Percentiles rank a stretch among this genome's conserved stretches.
phyloP scores from a whole-genome alignment of 2,113 vertebrate genomes.

The Chamaetylas fuelleborni region DNA sequence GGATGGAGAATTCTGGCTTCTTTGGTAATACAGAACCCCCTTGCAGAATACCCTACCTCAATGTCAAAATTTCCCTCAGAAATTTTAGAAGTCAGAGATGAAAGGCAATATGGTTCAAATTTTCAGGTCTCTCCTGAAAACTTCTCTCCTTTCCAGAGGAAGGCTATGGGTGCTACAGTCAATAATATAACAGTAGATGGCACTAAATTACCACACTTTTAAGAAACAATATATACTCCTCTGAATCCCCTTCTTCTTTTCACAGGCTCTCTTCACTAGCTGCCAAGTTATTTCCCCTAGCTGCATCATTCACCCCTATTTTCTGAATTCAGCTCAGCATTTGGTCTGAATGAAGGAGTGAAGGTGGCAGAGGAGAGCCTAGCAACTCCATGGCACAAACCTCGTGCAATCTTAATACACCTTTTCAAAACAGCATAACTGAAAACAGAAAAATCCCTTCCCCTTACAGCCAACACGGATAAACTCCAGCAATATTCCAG shows the following conservation, averaged over 20 bases:
- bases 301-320: not conserved
- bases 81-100: not conserved
- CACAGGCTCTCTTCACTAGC: not conserved
- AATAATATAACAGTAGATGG: conserved; percentile 64
- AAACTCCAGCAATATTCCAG: not conserved
- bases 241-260: not conserved
- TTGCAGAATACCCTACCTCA: not conserved
- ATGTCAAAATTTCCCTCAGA: not conserved
- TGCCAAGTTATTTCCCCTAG: not conserved
- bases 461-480: not conserved
- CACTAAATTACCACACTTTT: conserved; percentile 53
- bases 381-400: not conserved
- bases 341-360: not conserved
- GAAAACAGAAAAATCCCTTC: not conserved
- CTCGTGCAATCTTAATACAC: not conserved
- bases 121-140: not conserved
- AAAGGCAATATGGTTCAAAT: not conserved
- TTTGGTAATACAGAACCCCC: not conserved
- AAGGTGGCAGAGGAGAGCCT: not conserved
- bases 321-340: not conserved
- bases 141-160: not conserved
- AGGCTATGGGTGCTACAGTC: not conserved
- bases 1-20: not conserved
- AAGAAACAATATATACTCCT: not conserved
- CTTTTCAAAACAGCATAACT: not conserved